Evolutionary conservation across 2,113 vertebrate species (phyloP).

Genomic region (Pelodiscus sinensis): DNA sequence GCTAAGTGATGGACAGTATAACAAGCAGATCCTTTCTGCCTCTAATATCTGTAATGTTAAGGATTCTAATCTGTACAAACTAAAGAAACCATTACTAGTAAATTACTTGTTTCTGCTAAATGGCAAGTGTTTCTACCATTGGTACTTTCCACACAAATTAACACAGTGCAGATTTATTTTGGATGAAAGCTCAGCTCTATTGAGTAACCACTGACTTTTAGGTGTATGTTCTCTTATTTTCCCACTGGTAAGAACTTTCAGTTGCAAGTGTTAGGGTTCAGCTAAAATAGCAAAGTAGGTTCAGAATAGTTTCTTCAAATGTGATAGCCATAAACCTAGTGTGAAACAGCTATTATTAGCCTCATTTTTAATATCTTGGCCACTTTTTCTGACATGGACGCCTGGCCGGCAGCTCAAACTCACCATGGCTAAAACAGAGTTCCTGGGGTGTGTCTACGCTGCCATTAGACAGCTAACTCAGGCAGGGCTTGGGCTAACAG

Average conservation of each 20-base stretch:
- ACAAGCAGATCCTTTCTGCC: not conserved
- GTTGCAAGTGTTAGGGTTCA: not conserved
- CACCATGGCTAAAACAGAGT: too few relatives aligned
- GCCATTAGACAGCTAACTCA: not conserved
- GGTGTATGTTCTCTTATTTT: conserved; percentile 3
- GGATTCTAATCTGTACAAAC: not conserved
- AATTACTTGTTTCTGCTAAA: not conserved
- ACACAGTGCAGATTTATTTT: not conserved
- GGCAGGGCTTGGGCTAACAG: not conserved
- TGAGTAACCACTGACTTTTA: not conserved
- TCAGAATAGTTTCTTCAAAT: not conserved
- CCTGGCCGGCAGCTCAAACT: too few relatives aligned
- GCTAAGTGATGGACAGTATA: not conserved
- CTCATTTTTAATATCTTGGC: not conserved
- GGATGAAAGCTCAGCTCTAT: not conserved
- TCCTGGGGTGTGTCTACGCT: not conserved
- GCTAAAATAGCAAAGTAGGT: conserved; percentile 9
- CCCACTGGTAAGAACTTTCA: not conserved
- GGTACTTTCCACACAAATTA: conserved; percentile 20
- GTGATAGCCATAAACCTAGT: not conserved
- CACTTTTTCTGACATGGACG: not conserved
- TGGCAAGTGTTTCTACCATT: not conserved
- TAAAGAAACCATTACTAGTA: not conserved
- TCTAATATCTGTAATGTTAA: not conserved
- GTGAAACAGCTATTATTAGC: not conserved